Conservation (phyloP, 1,140 invertebrate species). For the Eciton burchellii region DNA sequence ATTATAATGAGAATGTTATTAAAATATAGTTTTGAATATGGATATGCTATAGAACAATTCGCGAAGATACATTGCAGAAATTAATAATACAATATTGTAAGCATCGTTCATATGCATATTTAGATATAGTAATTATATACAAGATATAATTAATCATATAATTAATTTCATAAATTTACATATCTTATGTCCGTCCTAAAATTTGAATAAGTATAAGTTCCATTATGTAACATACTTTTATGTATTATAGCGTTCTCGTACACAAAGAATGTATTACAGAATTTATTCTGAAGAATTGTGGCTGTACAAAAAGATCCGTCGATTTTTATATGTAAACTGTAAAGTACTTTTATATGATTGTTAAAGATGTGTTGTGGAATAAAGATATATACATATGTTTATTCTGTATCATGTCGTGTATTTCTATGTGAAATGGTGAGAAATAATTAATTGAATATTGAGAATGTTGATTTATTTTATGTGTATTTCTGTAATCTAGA, state of each 20-base stretch:
- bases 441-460: not conserved
- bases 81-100: conserved; percentile 24
- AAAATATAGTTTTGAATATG: conserved; percentile 10
- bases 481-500: conserved; percentile 1
- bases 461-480: conserved; percentile 11
- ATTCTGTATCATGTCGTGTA: conserved; percentile 32
- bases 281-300: conserved; percentile 51
- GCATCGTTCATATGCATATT: conserved; percentile 9
- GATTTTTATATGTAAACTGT: conserved; percentile 71
- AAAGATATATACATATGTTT: conserved; percentile 66
- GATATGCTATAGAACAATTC: not conserved
- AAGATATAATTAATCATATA: conserved; percentile 8
- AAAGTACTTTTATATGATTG: conserved; percentile 74
- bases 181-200: conserved; percentile 72
- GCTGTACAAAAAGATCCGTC: conserved; percentile 57
- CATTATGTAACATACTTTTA: conserved; percentile 73
- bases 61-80: conserved; percentile 20
- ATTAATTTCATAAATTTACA: conserved; percentile 52
- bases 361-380: conserved; percentile 72
- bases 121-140: conserved; percentile 42
- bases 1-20: conserved; percentile 3
- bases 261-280: conserved; percentile 54
- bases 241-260: conserved; percentile 58
- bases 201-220: conserved; percentile 62
- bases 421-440: conserved; percentile 17